phyloP scores from a whole-genome alignment of 2,888 invertebrate species.

The Achlya flavicornis region DNA sequence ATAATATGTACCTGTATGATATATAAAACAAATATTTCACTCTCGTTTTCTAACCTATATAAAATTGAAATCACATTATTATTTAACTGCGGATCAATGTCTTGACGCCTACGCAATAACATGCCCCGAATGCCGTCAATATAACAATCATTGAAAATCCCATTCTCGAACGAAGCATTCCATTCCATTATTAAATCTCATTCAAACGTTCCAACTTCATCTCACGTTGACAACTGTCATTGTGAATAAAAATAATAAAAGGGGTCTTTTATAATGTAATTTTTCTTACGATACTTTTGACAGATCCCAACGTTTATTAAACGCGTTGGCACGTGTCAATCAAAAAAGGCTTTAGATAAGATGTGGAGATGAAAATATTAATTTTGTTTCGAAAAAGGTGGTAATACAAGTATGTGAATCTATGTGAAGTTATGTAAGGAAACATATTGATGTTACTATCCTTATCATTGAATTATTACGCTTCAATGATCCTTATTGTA shows the following conservation, averaged over 20 bases:
- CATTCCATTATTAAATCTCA: neutral
- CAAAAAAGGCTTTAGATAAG: neutral
- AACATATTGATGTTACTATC: too few species aligned
- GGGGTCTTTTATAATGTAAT: neutral
- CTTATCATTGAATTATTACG: too few species aligned
- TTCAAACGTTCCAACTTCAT: neutral
- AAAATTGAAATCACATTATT: too few species aligned
- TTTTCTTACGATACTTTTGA: constrained; percentile 1
- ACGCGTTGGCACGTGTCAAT: neutral
- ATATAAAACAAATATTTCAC: too few species aligned
- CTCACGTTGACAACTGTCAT: constrained; percentile 8
- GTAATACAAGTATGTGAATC: too few species aligned
- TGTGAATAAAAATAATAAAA: constrained; percentile 5
- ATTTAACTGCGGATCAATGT: too few species aligned
- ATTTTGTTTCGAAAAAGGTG: neutral
- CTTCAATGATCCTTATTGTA: too few species aligned
- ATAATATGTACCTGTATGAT: too few species aligned
- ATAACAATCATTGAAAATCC: neutral
- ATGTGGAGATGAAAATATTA: neutral
- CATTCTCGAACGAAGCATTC: neutral
- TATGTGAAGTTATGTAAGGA: too few species aligned
- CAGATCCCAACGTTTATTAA: constrained; percentile 1
- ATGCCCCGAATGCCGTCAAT: too few species aligned
- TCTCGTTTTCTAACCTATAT: too few species aligned
- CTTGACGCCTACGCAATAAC: too few species aligned